Evolutionary conservation across 2,888 invertebrate genomes (phyloP).

Genomic region (Tetramorium bicarinatum): DNA sequence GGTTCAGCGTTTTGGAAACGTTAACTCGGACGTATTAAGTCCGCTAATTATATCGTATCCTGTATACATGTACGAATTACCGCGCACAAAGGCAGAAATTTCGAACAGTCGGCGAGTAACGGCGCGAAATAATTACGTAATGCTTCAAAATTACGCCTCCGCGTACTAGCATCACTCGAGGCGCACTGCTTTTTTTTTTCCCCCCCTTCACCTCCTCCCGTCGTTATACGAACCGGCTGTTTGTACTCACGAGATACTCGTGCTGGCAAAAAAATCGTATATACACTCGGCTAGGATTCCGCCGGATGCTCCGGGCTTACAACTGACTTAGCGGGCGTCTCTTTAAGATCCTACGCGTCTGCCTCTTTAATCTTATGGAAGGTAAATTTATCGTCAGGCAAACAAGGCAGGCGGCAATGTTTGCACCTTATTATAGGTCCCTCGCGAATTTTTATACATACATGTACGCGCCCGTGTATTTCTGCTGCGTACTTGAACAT

Average conservation of each 20-base stretch:
- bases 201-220: too few relatives aligned
- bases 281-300: slow-evolving; percentile 1
- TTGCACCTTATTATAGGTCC: slow-evolving; percentile 54
- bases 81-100: slow-evolving; percentile 43
- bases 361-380: slow-evolving; percentile 49
- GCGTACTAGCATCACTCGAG: too few relatives aligned
- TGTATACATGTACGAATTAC: slow-evolving; percentile 34
- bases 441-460: slow-evolving; percentile 46
- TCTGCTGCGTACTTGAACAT: slow-evolving; percentile 18
- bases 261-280: neutral
- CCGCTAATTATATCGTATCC: slow-evolving; percentile 59
- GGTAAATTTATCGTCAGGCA: slow-evolving; percentile 53
- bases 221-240: neutral
- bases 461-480: slow-evolving; percentile 11
- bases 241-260: neutral
- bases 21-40: slow-evolving; percentile 58
- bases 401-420: slow-evolving; percentile 43
- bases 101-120: slow-evolving; percentile 18
- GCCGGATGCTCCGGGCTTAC: slow-evolving; percentile 11
- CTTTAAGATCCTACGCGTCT: slow-evolving; percentile 41
- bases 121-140: slow-evolving; percentile 41
- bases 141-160: slow-evolving; percentile 23
- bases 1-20: slow-evolving; percentile 50
- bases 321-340: slow-evolving; percentile 24
- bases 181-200: neutral